phyloP scores from a whole-genome alignment of 53 echinoderm and acorn worm species.

The Crossaster papposus region DNA sequence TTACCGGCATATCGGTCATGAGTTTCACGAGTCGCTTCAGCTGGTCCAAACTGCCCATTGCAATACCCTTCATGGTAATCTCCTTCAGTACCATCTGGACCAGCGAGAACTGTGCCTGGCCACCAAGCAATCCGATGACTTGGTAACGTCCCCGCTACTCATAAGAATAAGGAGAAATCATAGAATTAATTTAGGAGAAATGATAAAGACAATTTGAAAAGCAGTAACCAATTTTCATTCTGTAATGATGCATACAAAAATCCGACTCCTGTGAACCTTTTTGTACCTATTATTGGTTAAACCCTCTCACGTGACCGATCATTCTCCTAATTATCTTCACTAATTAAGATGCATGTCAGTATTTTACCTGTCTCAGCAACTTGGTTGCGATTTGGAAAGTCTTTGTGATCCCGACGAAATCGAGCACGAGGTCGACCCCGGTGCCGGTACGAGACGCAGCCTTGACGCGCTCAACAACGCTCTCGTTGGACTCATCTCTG shows the following conservation, averaged over 20 bases:
- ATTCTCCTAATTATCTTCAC: too few relatives aligned
- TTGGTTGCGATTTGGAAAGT: constrained; percentile 19
- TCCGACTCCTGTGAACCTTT: too few relatives aligned
- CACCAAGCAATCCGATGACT: constrained; percentile 22
- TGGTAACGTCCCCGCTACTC: constrained; percentile 36
- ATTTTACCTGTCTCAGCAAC: constrained; percentile 22
- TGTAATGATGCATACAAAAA: too few relatives aligned
- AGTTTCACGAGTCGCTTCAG: constrained; percentile 14
- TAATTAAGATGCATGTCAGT: too few relatives aligned
- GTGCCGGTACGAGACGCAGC: constrained; percentile 5
- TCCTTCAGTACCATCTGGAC: neutral
- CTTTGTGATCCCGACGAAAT: constrained; percentile 29
- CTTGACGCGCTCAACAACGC: constrained; percentile 13
- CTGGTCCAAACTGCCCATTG: constrained; percentile 8
- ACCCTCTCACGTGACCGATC: too few relatives aligned
- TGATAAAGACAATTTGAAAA: too few relatives aligned
- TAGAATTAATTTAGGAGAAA: too few relatives aligned
- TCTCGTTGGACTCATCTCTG: constrained; percentile 17
- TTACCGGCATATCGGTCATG: constrained; percentile 19
- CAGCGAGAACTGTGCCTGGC: constrained; percentile 10
- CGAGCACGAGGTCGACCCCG: constrained; percentile 43
- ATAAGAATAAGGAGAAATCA: too few relatives aligned
- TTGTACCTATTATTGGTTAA: too few relatives aligned
- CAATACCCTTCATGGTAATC: constrained; percentile 15
- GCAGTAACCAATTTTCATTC: too few relatives aligned